Evolutionary conservation across 2,797 vertebrate species (phyloP).

Genomic region (Cynopterus sphinx): DNA sequence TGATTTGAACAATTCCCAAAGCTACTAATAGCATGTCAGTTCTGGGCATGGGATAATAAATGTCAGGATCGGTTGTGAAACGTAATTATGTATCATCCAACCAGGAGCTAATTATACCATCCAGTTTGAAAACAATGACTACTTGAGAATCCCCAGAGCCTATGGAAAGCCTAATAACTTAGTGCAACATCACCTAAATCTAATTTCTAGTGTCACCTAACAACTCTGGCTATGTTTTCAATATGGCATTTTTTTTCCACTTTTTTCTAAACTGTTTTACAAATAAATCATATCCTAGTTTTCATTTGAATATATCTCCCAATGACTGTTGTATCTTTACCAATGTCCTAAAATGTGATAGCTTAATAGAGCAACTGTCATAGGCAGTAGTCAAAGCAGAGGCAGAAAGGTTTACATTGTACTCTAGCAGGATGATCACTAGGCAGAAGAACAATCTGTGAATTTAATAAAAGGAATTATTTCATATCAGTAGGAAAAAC

Average conservation of each 20-base stretch:
- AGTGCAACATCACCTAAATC: not conserved
- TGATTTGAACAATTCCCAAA: constrained; percentile 28
- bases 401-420: not conserved
- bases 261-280: not conserved
- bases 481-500: not conserved
- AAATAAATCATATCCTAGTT: not conserved
- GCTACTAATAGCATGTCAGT: constrained; percentile 17
- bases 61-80: constrained; percentile 24
- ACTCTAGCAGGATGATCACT: not conserved
- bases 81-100: constrained; percentile 21
- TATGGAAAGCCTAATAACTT: not conserved
- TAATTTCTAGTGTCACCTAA: constrained; percentile 29
- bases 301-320: not conserved
- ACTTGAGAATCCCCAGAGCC: not conserved
- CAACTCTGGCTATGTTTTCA: not conserved
- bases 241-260: not conserved
- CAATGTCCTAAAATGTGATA: not conserved
- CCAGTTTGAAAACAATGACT: not conserved
- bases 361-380: not conserved
- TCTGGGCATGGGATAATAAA: constrained; percentile 28
- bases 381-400: not conserved
- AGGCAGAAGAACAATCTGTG: not conserved
- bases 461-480: not conserved
- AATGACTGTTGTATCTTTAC: not conserved
- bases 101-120: constrained; percentile 27